These are phyloP conservation scores for Solea senegalensis DNA, from an alignment of 2,113 vertebrate species.

Conservation along the genomic window DNA sequence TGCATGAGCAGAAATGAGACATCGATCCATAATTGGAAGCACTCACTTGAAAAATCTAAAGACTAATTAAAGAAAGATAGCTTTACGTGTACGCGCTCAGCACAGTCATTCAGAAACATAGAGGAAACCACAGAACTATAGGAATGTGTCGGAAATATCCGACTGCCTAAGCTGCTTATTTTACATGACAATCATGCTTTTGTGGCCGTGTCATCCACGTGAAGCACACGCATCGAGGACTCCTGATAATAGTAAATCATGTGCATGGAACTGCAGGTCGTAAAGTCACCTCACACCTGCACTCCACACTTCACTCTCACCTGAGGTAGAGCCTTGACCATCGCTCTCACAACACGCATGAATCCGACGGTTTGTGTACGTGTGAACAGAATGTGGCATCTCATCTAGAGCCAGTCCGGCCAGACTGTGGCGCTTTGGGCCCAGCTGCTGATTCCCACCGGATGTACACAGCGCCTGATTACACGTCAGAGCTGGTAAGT, in stretches of 20 bases:
- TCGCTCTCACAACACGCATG: neutral
- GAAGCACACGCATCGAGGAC: neutral
- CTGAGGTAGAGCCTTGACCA: conserved; percentile 2
- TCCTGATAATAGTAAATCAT: neutral
- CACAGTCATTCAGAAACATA: conserved; percentile 44
- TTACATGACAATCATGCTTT: neutral
- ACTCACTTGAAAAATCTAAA: conserved; percentile 80
- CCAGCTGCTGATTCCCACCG: conserved; percentile 21
- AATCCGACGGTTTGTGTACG: neutral
- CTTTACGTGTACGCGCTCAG: conserved; percentile 79
- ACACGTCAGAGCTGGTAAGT: conserved; percentile 69
- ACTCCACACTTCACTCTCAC: conserved; percentile 12
- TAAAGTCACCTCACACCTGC: neutral
- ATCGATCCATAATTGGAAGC: conserved; percentile 83
- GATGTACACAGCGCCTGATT: conserved; percentile 62
- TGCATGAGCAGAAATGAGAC: conserved; percentile 75
- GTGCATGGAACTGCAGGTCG: neutral
- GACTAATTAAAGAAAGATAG: conserved; percentile 82
- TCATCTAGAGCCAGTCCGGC: conserved; percentile 53
- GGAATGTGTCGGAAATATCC: conserved; percentile 26
- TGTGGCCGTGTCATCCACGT: neutral
- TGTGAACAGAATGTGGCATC: conserved; percentile 52
- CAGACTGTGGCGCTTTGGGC: conserved; percentile 24
- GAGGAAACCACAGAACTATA: conserved; percentile 33
- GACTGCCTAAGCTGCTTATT: conserved; percentile 8